phyloP scores from a whole-genome alignment of 2,113 vertebrate genomes.

The Gobius niger region DNA sequence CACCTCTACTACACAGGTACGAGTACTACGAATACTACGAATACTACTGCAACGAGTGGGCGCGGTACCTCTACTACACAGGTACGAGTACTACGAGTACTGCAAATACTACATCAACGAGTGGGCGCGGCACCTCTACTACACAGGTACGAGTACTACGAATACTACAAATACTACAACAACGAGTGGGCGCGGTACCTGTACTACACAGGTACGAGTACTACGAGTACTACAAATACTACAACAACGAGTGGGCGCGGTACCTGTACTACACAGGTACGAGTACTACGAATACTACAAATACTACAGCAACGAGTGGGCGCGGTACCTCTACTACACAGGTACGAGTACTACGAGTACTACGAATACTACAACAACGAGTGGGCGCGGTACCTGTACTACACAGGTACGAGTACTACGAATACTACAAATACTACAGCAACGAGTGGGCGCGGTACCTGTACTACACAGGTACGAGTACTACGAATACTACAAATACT shows the following conservation, averaged over 20 bases:
- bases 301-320: conserved; percentile 98
- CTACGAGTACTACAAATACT: no score
- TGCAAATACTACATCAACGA: conserved; percentile 85
- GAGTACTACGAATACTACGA: background rate
- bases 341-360: conserved; percentile 42
- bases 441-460: conserved; percentile 98
- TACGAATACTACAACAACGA: conserved; percentile 69
- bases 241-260: no score
- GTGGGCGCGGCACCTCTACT: conserved; percentile 97
- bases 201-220: no score
- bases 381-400: conserved; percentile 98
- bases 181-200: no score
- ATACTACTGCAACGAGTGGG: conserved; percentile 94
- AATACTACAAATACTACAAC: no score
- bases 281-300: conserved; percentile 32
- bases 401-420: conserved; percentile 81
- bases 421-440: conserved; percentile 72
- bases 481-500: no score
- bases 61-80: conserved; percentile 96
- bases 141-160: conserved; percentile 81
- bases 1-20: conserved; percentile 97
- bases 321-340: conserved; percentile 95
- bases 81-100: conserved; percentile 76
- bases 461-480: conserved; percentile 99
- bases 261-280: no score